phyloP scores from a whole-genome alignment of 1,140 invertebrate genomes.

The Nixonia krombeini region DNA sequence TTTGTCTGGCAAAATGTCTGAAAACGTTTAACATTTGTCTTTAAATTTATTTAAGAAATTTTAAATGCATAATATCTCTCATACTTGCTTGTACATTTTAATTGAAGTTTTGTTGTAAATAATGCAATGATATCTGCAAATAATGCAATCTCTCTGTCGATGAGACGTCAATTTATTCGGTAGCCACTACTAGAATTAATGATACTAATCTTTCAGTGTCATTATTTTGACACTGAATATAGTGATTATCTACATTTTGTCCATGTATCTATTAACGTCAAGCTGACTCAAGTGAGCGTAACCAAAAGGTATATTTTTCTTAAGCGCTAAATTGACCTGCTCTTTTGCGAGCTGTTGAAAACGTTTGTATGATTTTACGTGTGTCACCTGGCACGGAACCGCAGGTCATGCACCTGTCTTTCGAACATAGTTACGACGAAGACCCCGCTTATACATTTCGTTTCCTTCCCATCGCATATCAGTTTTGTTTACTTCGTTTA shows the following conservation, averaged over 20 bases:
- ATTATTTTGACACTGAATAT: background rate
- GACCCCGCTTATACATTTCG: too few relatives aligned
- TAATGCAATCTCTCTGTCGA: too few relatives aligned
- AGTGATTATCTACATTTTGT: background rate
- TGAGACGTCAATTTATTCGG: too few relatives aligned
- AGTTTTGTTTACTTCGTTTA: too few relatives aligned
- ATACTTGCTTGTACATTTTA: too few relatives aligned
- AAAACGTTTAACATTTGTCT: too few relatives aligned
- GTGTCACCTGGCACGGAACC: conserved; percentile 36
- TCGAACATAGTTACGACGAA: background rate
- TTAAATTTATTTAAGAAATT: too few relatives aligned
- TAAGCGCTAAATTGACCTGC: conserved; percentile 16
- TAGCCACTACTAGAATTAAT: background rate
- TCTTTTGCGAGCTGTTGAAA: conserved; percentile 2
- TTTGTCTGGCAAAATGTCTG: too few relatives aligned
- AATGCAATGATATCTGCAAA: too few relatives aligned
- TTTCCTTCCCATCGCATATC: too few relatives aligned
- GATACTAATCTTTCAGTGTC: background rate
- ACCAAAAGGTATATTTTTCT: conserved; percentile 30
- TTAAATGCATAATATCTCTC: too few relatives aligned
- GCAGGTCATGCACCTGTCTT: conserved; percentile 37
- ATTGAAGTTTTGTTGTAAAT: too few relatives aligned
- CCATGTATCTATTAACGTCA: conserved; percentile 3
- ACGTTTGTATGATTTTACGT: conserved; percentile 15
- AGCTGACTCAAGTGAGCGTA: conserved; percentile 23